Percentiles rank a stretch among this genome's conserved stretches.
phyloP scores from a whole-genome alignment of 2,888 invertebrate species.

The Agonopterix subpropinquella region DNA sequence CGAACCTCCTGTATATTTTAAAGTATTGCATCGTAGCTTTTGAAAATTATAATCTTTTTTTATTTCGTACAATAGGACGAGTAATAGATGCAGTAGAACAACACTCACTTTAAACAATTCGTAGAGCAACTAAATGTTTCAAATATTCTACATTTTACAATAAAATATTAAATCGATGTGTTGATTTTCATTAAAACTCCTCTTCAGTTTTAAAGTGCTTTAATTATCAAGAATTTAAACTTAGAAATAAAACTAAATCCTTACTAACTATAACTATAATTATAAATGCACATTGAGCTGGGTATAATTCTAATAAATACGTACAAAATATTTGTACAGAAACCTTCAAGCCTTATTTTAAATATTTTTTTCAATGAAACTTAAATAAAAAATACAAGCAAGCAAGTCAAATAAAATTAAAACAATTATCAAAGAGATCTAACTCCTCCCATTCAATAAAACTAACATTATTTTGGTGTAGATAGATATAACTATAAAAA shows the following conservation, averaged over 20 bases:
- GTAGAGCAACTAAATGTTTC: too few relatives aligned
- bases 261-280: constrained; percentile 7
- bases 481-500: constrained; percentile 14
- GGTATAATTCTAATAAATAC: constrained; percentile 7
- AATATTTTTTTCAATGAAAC: too few relatives aligned
- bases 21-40: too few relatives aligned
- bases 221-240: constrained; percentile 8
- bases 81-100: too few relatives aligned
- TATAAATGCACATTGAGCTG: constrained; percentile 50
- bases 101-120: too few relatives aligned
- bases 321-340: constrained; percentile 3
- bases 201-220: constrained; percentile 12
- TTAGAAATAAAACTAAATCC: not conserved
- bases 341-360: not conserved
- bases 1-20: too few relatives aligned
- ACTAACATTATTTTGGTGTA: constrained; percentile 22
- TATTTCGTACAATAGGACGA: too few relatives aligned
- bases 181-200: not conserved
- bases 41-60: too few relatives aligned
- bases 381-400: not conserved
- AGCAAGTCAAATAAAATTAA: not conserved
- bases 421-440: constrained; percentile 1
- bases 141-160: not conserved
- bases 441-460: constrained; percentile 7
- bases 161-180: not conserved